Evolutionary conservation across 1,140 invertebrate species (phyloP).

Genomic region (Heliconius hermathena): DNA sequence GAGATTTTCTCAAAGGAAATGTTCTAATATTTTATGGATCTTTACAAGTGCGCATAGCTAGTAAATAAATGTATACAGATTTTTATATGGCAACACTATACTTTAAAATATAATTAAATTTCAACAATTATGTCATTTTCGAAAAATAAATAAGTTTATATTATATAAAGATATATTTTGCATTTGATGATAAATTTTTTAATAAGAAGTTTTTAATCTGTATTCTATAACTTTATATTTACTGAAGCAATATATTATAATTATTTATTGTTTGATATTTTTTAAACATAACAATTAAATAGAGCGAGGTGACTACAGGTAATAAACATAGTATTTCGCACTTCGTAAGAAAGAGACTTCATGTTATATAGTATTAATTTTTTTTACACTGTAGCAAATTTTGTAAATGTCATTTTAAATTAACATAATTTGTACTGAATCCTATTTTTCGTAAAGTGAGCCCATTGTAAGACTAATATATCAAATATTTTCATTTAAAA

Average conservation of each 20-base stretch:
- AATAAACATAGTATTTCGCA: not conserved
- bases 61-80: not conserved
- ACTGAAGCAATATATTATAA: conserved; percentile 24
- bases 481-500: not conserved
- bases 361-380: not conserved
- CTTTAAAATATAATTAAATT: not conserved
- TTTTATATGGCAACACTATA: conserved; percentile 1
- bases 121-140: not conserved
- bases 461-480: not conserved
- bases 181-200: not conserved
- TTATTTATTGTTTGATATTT: conserved; percentile 23
- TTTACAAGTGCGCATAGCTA: not conserved
- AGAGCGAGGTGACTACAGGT: not conserved
- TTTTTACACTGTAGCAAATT: not conserved
- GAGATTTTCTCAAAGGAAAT: not conserved
- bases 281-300: conserved; percentile 9
- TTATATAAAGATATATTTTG: not conserved
- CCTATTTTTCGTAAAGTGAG: not conserved
- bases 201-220: not conserved
- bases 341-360: not conserved
- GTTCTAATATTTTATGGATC: not conserved
- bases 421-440: not conserved
- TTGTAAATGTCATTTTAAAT: not conserved
- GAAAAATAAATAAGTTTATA: not conserved
- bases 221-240: conserved; percentile 11